A percentile compares a stretch with the other conserved stretches of the same genome.
These are phyloP conservation scores for Xenopus petersii DNA, from an alignment of 2,797 vertebrate species.

Conservation along the genomic window DNA sequence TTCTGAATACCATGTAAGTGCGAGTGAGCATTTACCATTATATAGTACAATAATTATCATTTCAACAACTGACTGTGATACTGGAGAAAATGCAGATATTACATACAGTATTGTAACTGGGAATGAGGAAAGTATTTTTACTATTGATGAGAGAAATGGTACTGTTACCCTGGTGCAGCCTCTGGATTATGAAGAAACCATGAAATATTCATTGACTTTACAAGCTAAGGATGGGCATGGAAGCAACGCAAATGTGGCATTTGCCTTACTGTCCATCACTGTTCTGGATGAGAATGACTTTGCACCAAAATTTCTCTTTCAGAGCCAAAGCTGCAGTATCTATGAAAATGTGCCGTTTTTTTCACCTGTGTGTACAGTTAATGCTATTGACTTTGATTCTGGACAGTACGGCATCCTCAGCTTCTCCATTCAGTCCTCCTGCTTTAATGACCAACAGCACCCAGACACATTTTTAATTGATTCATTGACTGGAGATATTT, in stretches of 20 bases:
- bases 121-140: conserved; percentile 74
- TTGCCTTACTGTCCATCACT: conserved; percentile 71
- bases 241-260: conserved; percentile 66
- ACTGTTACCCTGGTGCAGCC: conserved; percentile 67
- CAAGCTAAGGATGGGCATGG: conserved; percentile 73
- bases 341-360: conserved; percentile 80
- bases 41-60: conserved; percentile 72
- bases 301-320: conserved; percentile 78
- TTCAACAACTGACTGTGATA: conserved; percentile 75
- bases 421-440: conserved; percentile 82
- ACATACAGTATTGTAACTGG: conserved; percentile 79
- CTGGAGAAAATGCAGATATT: conserved; percentile 72
- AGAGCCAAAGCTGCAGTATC: conserved; percentile 73
- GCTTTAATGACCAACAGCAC: conserved; percentile 68
- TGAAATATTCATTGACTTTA: conserved; percentile 75
- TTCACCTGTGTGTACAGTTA: conserved; percentile 74
- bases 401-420: conserved; percentile 80
- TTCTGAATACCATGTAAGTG: conserved; percentile 67
- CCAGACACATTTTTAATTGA: conserved; percentile 82
- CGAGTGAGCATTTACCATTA: conserved; percentile 73
- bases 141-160: conserved; percentile 74
- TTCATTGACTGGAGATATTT: conserved; percentile 80
- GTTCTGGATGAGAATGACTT: conserved; percentile 92
- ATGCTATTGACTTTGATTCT: conserved; percentile 81
- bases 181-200: conserved; percentile 80